A percentile compares a stretch with the other conserved stretches of the same genome.
Evolutionary conservation across 2,797 vertebrate species (phyloP).

Genomic region (Neopelma chrysocephalum): DNA sequence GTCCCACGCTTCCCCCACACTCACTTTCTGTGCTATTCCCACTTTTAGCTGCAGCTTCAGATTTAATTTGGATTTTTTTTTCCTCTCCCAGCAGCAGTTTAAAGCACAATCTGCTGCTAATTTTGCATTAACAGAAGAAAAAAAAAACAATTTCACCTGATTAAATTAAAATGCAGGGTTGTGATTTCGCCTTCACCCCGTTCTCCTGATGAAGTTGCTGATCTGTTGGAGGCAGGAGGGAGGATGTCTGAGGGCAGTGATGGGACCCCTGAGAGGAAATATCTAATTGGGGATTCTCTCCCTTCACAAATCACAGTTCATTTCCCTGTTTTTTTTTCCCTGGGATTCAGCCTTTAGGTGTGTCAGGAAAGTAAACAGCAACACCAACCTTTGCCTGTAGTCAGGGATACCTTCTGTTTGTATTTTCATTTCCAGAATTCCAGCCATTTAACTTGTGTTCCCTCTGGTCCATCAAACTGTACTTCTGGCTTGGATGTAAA

Average conservation of each 20-base stretch:
- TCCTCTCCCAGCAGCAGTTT: not conserved
- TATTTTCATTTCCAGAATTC: not conserved
- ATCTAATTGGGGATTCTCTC: not conserved
- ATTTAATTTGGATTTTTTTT: not conserved
- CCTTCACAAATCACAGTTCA: fast-evolving
- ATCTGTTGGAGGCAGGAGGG: not conserved
- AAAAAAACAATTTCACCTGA: not conserved
- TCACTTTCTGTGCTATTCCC: not conserved
- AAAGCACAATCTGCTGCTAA: not conserved
- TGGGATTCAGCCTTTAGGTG: not conserved
- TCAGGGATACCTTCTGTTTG: not conserved
- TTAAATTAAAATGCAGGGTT: not conserved
- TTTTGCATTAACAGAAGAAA: not conserved
- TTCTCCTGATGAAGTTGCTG: not conserved
- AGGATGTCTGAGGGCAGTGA: not conserved
- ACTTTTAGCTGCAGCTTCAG: not conserved
- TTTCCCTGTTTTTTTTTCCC: not conserved
- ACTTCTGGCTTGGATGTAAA: not conserved
- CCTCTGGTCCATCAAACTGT: not conserved
- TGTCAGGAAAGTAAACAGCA: too few relatives aligned
- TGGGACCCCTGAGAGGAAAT: not conserved
- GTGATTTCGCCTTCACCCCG: not conserved
- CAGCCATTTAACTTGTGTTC: not conserved
- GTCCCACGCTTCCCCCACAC: not conserved
- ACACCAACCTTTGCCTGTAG: not conserved